Evolutionary conservation across 2,797 vertebrate genomes (phyloP), one percentile per base, ranked within the genome.

Genomic region (Neosilurus mollespiculum): DNA sequence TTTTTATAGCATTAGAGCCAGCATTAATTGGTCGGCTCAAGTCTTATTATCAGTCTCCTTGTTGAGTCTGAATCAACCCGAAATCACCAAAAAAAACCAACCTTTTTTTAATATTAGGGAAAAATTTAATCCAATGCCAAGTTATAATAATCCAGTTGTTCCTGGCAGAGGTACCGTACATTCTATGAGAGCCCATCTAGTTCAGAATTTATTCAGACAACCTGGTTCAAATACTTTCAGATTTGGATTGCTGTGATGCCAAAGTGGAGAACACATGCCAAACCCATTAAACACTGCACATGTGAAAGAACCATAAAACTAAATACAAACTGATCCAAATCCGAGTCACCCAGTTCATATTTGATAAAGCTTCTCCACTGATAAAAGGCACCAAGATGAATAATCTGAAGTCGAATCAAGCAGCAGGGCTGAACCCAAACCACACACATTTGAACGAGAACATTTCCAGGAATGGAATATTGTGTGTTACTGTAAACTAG

Each of bases 401-500:
- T 54, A 69, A 37, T 49, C 64, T 69, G 78, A 69, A 80, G 67
- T 69, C 12, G 14, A 80, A 69, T 56, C 65, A 0, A 37, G 51
- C 49, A 54, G 64, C n/a, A 64, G 34, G 61, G 20, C 30, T 37
- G 64, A 80, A 69, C 51, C 78, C 37, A 53, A 69, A 80, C 64
- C 53, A 4, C 51, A 20, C 61, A 20, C 61, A 65, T 79, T 79
- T 65, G 37, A 53, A 30, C 12, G 49, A 79, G 77, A 66, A 79
- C 61, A 30, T 20, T 79, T 79, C 77, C 61, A 53, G 61, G 61
- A 79, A 79, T 65, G 49, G n/a, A 26, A 22, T 12, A 22, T 53
- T 20, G 61, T 65, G 43, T 30, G 61, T 79, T 79, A 66, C 77
- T 79, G 77, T 79, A 79, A 79, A 79, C 61, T 59, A 20, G 24